Evolutionary conservation across 2,113 vertebrate genomes (phyloP).

Genomic region (Proterorhinus semilunaris): DNA sequence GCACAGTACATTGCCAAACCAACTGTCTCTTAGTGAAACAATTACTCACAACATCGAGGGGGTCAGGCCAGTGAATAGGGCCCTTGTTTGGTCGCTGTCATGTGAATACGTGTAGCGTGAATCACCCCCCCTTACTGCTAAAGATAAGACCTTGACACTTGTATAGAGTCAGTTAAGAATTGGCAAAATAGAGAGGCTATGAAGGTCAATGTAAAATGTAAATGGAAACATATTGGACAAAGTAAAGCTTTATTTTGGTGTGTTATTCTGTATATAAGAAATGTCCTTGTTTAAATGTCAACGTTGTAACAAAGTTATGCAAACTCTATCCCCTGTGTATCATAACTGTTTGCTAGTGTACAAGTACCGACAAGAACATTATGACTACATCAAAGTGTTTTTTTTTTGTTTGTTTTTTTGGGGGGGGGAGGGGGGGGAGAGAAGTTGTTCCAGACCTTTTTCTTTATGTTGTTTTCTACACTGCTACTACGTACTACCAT

Average conservation of each 20-base stretch:
- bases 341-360: neutral
- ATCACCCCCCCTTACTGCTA: conserved; percentile 33
- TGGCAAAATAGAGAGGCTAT: conserved; percentile 3
- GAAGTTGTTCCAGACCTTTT: no score
- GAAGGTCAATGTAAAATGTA: neutral
- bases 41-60: conserved; percentile 46
- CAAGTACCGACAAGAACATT: neutral
- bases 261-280: neutral
- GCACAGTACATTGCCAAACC: conserved; percentile 41
- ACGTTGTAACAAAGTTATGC: no score
- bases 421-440: no score
- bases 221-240: neutral
- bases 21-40: conserved; percentile 60
- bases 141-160: conserved; percentile 24
- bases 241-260: conserved; percentile 17
- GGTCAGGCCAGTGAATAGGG: conserved; percentile 53
- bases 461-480: no score
- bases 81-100: conserved; percentile 58
- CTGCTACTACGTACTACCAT: no score
- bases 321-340: no score
- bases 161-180: neutral
- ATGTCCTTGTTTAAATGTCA: conserved; percentile 60
- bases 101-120: conserved; percentile 42
- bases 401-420: no score
- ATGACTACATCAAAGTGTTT: neutral